These are phyloP conservation scores for Trogon melanurus DNA, from an alignment of 2,113 vertebrate species.

Conservation along the genomic window DNA sequence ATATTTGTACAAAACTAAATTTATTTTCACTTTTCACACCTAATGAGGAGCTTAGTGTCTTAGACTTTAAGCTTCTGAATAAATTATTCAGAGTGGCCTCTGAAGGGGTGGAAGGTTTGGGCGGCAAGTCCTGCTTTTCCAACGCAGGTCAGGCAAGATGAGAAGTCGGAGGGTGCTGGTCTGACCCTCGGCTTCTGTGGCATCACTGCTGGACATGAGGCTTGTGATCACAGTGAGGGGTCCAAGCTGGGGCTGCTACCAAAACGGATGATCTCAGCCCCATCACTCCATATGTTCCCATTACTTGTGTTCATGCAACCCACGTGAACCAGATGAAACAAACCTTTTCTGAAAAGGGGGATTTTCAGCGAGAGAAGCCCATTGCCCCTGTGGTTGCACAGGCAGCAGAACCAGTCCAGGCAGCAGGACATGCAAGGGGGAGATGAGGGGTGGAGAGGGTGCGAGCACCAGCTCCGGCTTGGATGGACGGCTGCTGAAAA, in stretches of 20 bases:
- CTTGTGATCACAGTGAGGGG: background rate
- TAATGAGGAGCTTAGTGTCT: background rate
- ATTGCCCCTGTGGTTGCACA: rapidly evolving
- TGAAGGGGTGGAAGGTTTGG: background rate
- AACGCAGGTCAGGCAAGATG: rapidly evolving
- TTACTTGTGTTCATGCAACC: rapidly evolving
- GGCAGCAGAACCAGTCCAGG: background rate
- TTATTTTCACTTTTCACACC: background rate
- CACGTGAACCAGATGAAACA: background rate
- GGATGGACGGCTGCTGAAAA: background rate
- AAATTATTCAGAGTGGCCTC: background rate
- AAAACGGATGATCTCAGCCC: background rate
- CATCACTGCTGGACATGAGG: rapidly evolving
- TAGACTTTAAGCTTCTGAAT: background rate
- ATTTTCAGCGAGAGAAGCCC: background rate
- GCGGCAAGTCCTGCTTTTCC: background rate
- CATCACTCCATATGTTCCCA: rapidly evolving
- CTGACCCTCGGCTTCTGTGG: background rate
- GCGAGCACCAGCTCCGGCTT: background rate
- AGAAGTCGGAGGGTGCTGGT: background rate
- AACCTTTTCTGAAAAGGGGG: background rate
- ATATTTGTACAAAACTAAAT: background rate
- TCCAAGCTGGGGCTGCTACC: background rate
- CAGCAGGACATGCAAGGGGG: rapidly evolving
- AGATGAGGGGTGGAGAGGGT: background rate